Percentiles rank a stretch among this genome's conserved stretches.
phyloP scores from a whole-genome alignment of 2,113 vertebrate genomes.

The Epinephelus lanceolatus region DNA sequence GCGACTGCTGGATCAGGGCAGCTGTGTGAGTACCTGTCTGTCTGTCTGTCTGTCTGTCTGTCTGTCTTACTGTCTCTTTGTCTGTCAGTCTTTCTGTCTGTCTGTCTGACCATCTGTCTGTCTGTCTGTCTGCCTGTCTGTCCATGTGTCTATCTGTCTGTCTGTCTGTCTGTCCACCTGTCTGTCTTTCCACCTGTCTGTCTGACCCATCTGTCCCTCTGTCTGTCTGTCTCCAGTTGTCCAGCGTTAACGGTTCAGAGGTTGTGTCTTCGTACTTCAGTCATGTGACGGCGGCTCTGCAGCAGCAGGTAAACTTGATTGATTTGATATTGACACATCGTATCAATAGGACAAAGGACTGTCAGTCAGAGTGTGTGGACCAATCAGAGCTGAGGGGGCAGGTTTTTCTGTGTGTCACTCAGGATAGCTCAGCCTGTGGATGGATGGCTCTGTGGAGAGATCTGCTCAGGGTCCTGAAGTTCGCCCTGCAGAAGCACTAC shows the following conservation, averaged over 20 bases:
- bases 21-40: slow-evolving; percentile 62
- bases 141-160: neutral
- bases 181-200: slow-evolving; percentile 1
- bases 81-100: neutral
- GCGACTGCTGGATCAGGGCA: slow-evolving; percentile 19
- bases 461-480: slow-evolving; percentile 35
- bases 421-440: slow-evolving; percentile 59
- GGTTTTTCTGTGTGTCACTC: slow-evolving; percentile 28
- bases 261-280: slow-evolving; percentile 54
- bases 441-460: slow-evolving; percentile 64
- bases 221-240: slow-evolving; percentile 33
- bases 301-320: slow-evolving; percentile 55
- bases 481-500: neutral
- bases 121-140: too few relatives aligned
- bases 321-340: too few relatives aligned
- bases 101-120: too few relatives aligned
- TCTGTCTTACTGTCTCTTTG: neutral
- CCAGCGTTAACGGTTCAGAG: neutral
- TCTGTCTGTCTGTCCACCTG: neutral
- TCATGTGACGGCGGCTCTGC: slow-evolving; percentile 29
- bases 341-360: too few relatives aligned
- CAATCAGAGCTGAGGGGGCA: slow-evolving; percentile 26
- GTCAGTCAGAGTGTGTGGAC: slow-evolving; percentile 5
- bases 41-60: neutral
- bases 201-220: neutral